Base-by-base conservation (phyloP, 2,888 invertebrate species). In the Drepanosiphum platanoidis region DNA sequence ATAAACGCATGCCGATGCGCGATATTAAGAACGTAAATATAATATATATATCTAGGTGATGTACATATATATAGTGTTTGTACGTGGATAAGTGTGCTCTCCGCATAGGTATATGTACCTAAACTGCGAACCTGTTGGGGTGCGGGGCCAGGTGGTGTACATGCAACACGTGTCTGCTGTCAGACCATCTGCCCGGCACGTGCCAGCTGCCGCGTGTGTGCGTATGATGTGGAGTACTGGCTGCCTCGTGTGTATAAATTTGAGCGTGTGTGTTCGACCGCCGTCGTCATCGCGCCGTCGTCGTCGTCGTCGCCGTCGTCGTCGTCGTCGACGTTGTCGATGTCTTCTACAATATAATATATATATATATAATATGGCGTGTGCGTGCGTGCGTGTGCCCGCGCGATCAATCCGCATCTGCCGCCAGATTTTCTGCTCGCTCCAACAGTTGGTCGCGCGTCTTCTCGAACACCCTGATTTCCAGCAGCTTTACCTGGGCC, bases 101-200 rank as follows among this genome's bases (percentile, higher is more conserved):
- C 32, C 32, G 68, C 15, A 32, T 66, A 66, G 27, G 66, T 66
- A 27, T 66, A n/a, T 58, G 58, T 71, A 81, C 27, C n/a, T 46
- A 82, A 72, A 82, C 71, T 72, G 84, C 84, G 84, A 84, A 84
- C 84, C 84, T 84, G 84, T 84, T 84, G 84, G 84, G 84, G 84
- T 84, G 84, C 77, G 68, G 84, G 81, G 81, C 81, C 81, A 82
- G 84, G 84, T 75, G 75, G 75, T 75, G 68, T 74, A 84, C 84
- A 77, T 77, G 84, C 84, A 84, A 84, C 84, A 84, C 84, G 84
- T 84, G 84, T 84, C 84, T 84, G 84, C 84, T 84, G 84, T 84
- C 84, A 70, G 68, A 84, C 84, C 84, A 84, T 84, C 84, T 84
- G 84, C 84, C 84, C 68, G 84, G 84, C 84, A 84, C 84, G 84